phyloP scores from a whole-genome alignment of 1,140 invertebrate species.

The Procambarus virginalis region DNA sequence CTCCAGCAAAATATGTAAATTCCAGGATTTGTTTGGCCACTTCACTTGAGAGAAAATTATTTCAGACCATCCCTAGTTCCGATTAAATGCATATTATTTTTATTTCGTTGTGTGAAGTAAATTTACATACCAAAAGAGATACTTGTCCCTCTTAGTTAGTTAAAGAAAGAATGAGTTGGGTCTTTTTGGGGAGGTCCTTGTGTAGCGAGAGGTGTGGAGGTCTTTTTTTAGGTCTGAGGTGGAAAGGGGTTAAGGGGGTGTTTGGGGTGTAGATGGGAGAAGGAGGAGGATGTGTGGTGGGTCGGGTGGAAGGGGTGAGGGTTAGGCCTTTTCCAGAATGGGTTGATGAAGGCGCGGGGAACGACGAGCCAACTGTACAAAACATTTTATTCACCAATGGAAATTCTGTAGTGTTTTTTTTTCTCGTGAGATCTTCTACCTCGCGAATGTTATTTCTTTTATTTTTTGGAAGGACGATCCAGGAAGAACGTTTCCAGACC shows the following conservation, averaged over 20 bases:
- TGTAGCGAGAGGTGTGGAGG: neutral
- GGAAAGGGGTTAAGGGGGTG: too few relatives aligned
- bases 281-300: too few relatives aligned
- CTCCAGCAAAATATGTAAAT: constrained; percentile 61
- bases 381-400: constrained; percentile 43
- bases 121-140: constrained; percentile 67
- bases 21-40: constrained; percentile 56
- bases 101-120: constrained; percentile 59
- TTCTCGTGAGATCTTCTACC: neutral
- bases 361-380: constrained; percentile 16
- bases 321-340: constrained; percentile 6
- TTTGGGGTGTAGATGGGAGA: too few relatives aligned
- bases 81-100: constrained; percentile 66
- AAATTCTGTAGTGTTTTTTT: neutral
- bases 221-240: too few relatives aligned
- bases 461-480: neutral
- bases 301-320: neutral
- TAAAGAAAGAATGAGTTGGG: constrained; percentile 55
- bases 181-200: constrained; percentile 23
- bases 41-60: constrained; percentile 59
- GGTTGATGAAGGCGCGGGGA: constrained; percentile 25
- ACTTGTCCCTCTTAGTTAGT: constrained; percentile 66
- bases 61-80: constrained; percentile 61
- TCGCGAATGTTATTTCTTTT: neutral
- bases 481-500: neutral